These are phyloP conservation scores for Zosterops borbonicus DNA, from an alignment of 2,113 vertebrate species.

Conservation along the genomic window DNA sequence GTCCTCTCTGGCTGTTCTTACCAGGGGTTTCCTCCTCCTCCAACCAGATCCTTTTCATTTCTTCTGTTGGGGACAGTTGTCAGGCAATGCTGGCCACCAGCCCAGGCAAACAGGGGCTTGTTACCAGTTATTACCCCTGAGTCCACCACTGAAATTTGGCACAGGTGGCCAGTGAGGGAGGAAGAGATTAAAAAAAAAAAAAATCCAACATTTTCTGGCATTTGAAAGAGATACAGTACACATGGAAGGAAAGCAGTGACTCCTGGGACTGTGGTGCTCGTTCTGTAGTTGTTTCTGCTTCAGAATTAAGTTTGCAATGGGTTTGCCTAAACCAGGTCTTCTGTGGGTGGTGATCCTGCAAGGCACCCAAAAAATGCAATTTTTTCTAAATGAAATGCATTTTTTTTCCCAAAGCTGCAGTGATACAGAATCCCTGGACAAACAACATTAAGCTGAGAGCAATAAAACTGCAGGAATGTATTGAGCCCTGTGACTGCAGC, in stretches of 20 bases:
- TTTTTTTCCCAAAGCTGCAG: neutral
- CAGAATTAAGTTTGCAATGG: neutral
- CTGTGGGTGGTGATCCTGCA: neutral
- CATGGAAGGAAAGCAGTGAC: neutral
- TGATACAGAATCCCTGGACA: neutral
- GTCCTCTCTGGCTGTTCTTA: neutral
- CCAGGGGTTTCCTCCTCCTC: neutral
- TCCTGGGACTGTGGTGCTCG: neutral
- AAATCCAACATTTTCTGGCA: neutral
- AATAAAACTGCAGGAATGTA: neutral
- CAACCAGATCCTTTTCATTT: neutral
- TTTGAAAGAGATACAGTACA: neutral
- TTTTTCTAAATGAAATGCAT: neutral
- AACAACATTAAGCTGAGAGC: neutral
- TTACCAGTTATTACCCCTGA: neutral
- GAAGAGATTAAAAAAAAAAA: neutral
- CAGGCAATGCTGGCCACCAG: neutral
- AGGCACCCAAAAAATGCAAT: neutral
- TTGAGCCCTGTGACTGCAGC: rapidly evolving
- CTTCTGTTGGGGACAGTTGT: neutral
- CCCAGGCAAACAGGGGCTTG: neutral
- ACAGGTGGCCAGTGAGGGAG: neutral
- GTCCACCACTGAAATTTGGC: neutral
- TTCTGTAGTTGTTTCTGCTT: neutral
- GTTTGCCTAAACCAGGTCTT: neutral